These are phyloP conservation scores for Oscheius sp. DNA, from an alignment of 2,888 invertebrate species.

Conservation along the genomic window DNA sequence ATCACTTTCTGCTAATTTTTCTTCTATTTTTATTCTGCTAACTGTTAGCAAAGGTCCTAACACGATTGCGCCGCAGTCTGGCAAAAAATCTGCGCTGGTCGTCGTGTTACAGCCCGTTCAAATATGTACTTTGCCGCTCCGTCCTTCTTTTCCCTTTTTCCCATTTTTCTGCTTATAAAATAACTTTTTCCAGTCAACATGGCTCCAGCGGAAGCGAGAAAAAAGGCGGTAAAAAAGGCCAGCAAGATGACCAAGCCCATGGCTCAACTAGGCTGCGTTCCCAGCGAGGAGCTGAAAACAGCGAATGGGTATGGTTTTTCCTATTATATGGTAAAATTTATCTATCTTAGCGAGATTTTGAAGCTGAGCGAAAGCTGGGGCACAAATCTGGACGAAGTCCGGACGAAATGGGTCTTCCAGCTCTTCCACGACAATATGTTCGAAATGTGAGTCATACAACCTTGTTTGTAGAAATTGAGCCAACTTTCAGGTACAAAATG, in stretches of 20 bases:
- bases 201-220: constrained; percentile 79
- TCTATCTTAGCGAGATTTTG: constrained; percentile 58
- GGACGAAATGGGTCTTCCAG: constrained; percentile 61
- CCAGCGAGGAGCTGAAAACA: constrained; percentile 39
- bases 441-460: constrained; percentile 54
- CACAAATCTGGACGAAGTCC: constrained; percentile 61
- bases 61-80: too few species aligned
- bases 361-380: constrained; percentile 62
- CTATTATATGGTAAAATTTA: background rate
- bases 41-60: too few species aligned
- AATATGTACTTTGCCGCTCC: background rate
- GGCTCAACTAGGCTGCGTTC: constrained; percentile 48
- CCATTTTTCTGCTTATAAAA: constrained; percentile 1
- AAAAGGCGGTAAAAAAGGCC: constrained; percentile 67
- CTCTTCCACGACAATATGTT: constrained; percentile 68
- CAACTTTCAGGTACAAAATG: constrained; percentile 77
- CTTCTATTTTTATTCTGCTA: too few species aligned
- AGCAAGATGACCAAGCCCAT: constrained; percentile 58
- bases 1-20: too few species aligned
- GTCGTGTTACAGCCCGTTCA: too few species aligned
- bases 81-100: too few species aligned
- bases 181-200: constrained; percentile 35
- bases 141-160: background rate
- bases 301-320: constrained; percentile 55
- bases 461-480: too few species aligned